Percentiles rank a stretch among this genome's conserved stretches.
These are phyloP conservation scores for Dugesia japonica DNA, from an alignment of 2,888 invertebrate species.

Conservation along the genomic window DNA sequence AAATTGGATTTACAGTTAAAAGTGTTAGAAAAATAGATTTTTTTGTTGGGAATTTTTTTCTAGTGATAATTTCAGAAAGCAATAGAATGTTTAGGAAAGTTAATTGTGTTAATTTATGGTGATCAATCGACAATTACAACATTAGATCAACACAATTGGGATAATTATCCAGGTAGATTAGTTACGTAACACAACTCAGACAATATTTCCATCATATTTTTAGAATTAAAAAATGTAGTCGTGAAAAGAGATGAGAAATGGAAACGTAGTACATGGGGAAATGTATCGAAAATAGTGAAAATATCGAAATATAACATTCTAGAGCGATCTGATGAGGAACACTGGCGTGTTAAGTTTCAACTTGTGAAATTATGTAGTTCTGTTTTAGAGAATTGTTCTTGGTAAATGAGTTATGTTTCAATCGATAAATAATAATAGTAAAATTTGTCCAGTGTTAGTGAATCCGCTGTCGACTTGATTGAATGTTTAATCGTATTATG, in stretches of 20 bases:
- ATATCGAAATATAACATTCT: not conserved
- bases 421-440: too few relatives aligned
- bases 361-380: not conserved
- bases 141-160: too few relatives aligned
- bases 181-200: too few relatives aligned
- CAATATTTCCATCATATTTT: too few relatives aligned
- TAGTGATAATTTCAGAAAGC: not conserved
- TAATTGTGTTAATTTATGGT: not conserved
- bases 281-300: not conserved
- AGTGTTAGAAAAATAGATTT: not conserved
- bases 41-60: not conserved
- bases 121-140: not conserved
- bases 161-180: not conserved
- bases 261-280: not conserved
- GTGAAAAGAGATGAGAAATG: not conserved
- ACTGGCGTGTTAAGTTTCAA: not conserved
- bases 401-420: not conserved
- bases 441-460: not conserved
- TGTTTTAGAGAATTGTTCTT: not conserved
- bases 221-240: not conserved
- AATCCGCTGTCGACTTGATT: not conserved
- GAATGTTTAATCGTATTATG: not conserved
- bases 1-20: conserved; percentile 15
- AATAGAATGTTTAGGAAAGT: not conserved
- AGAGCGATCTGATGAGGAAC: not conserved